Conservation (phyloP, 2,113 vertebrate species). For the Cettia cetti region DNA sequence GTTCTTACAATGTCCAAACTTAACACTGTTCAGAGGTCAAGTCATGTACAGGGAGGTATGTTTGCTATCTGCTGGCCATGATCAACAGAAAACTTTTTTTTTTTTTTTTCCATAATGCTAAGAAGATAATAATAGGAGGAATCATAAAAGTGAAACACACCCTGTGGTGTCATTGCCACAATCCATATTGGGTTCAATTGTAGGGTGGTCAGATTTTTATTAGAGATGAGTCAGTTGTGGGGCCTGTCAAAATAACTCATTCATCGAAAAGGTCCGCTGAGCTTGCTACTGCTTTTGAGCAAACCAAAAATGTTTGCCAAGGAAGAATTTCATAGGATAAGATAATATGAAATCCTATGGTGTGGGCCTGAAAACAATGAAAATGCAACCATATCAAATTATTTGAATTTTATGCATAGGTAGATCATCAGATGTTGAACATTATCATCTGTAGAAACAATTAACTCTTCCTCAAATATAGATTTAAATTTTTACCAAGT, state of each 20-base stretch:
- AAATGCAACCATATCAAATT: neutral
- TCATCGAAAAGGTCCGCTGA: neutral
- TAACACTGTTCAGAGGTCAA: neutral
- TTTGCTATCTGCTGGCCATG: neutral
- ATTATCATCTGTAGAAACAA: neutral
- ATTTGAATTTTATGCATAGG: fast-evolving
- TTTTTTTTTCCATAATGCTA: neutral
- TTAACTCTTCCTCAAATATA: neutral
- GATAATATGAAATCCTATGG: neutral
- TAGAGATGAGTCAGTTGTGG: neutral
- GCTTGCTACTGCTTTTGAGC: neutral
- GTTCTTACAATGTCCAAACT: neutral
- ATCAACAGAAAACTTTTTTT: neutral
- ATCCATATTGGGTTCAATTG: neutral
- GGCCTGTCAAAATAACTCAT: neutral
- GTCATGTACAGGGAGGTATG: neutral
- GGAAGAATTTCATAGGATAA: neutral
- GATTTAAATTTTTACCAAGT: neutral
- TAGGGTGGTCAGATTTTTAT: neutral
- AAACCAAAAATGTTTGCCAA: neutral
- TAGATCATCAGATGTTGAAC: neutral
- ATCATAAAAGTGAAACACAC: neutral
- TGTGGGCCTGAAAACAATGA: neutral
- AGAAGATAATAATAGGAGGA: neutral
- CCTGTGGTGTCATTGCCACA: neutral